phyloP scores from a whole-genome alignment of 2,113 vertebrate genomes.

The Antechinus stuartii region DNA sequence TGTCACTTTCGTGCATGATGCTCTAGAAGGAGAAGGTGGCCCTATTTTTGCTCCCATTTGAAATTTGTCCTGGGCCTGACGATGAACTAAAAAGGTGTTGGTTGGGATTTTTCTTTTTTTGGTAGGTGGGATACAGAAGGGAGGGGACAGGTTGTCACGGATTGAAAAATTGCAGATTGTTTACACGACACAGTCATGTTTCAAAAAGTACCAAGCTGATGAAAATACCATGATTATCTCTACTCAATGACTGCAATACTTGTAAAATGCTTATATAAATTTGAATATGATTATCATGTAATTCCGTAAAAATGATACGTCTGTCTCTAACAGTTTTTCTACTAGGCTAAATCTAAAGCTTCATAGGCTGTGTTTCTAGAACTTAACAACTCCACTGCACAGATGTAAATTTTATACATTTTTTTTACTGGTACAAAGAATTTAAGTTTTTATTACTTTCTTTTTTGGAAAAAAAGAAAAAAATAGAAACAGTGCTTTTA shows the following conservation, averaged over 20 bases:
- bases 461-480: conserved; percentile 92
- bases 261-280: conserved; percentile 96
- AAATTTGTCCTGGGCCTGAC: conserved; percentile 75
- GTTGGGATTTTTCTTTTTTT: conserved; percentile 40
- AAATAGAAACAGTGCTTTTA: conserved; percentile 94
- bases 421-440: conserved; percentile 90
- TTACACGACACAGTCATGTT: conserved; percentile 89
- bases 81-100: conserved; percentile 45
- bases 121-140: not conserved
- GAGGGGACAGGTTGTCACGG: conserved; percentile 73
- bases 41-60: conserved; percentile 69
- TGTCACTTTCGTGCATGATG: not conserved
- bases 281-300: conserved; percentile 91
- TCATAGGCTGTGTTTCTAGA: conserved; percentile 93
- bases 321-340: conserved; percentile 93
- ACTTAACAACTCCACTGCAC: conserved; percentile 97
- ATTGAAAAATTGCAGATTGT: conserved; percentile 92
- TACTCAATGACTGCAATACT: conserved; percentile 93
- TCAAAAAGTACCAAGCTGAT: conserved; percentile 92
- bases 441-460: conserved; percentile 91
- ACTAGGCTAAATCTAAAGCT: conserved; percentile 96
- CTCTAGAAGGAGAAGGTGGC: not conserved
- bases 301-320: conserved; percentile 94
- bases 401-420: conserved; percentile 95
- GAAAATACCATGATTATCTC: conserved; percentile 92